Evolutionary conservation across 1,140 invertebrate genomes (phyloP).

Genomic region (Procambarus virginalis): DNA sequence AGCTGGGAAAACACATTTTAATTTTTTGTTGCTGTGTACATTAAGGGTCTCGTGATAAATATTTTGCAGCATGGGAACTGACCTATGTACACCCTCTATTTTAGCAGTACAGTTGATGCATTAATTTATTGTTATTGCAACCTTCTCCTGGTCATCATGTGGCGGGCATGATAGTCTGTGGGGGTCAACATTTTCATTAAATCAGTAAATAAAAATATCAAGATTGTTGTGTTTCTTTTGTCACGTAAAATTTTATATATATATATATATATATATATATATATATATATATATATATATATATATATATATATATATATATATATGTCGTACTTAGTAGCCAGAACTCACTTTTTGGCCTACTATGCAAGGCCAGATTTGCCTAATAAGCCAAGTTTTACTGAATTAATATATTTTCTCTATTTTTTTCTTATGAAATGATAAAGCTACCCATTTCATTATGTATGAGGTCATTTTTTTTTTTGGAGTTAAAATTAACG

Average conservation of each 20-base stretch:
- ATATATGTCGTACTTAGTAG: no score
- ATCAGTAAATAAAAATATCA: conserved; percentile 37
- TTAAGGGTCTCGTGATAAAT: neutral
- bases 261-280: no score
- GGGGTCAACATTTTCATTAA: conserved; percentile 36
- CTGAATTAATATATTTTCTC: no score
- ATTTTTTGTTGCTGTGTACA: neutral
- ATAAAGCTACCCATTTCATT: no score
- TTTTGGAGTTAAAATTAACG: no score
- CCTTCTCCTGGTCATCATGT: conserved; percentile 29
- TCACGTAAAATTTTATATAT: neutral
- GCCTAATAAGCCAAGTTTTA: no score
- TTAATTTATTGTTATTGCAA: conserved; percentile 24
- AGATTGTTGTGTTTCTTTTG: neutral
- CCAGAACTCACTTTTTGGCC: no score
- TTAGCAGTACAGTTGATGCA: neutral
- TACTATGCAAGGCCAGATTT: no score
- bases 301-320: no score
- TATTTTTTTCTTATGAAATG: no score
- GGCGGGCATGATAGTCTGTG: conserved; percentile 24
- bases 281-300: no score
- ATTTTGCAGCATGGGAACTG: neutral
- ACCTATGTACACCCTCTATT: neutral
- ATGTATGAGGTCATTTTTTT: no score
- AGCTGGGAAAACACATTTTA: neutral